Percentiles rank a stretch among this genome's conserved stretches.
phyloP scores from a whole-genome alignment of 2,113 vertebrate species.

The Bujurquina vittata region DNA sequence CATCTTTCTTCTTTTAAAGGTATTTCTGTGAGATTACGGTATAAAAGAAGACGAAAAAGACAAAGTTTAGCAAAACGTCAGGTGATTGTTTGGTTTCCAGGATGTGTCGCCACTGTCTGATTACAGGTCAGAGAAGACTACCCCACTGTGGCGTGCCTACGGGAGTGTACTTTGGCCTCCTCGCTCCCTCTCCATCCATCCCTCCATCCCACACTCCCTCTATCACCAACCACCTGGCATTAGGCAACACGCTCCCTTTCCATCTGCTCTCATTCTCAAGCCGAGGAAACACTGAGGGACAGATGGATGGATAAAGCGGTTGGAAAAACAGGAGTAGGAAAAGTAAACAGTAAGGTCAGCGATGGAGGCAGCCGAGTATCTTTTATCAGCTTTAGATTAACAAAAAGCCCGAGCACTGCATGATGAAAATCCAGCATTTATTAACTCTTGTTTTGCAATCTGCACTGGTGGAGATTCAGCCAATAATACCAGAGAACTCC shows the following conservation, averaged over 20 bases:
- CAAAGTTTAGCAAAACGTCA: constrained; percentile 19
- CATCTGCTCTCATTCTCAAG: constrained; percentile 75
- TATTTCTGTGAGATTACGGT: neutral
- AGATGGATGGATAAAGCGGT: constrained; percentile 61
- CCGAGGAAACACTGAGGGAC: constrained; percentile 44
- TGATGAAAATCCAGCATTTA: constrained; percentile 28
- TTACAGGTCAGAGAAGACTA: constrained; percentile 62
- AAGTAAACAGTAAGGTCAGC: constrained; percentile 70
- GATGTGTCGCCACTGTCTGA: constrained; percentile 64
- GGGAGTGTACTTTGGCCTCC: constrained; percentile 35
- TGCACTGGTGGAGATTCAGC: neutral
- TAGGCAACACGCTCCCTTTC: constrained; percentile 40
- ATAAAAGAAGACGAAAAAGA: neutral
- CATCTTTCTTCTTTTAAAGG: neutral
- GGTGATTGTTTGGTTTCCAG: constrained; percentile 33
- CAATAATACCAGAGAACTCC: neutral
- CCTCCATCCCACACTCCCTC: constrained; percentile 1
- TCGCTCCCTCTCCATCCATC: constrained; percentile 27
- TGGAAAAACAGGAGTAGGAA: constrained; percentile 68
- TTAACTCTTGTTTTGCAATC: constrained; percentile 30
- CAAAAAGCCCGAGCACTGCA: constrained; percentile 3
- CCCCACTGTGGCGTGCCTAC: constrained; percentile 39
- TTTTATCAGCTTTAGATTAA: constrained; percentile 61
- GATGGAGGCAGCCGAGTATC: constrained; percentile 42
- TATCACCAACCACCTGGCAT: constrained; percentile 58